These are phyloP conservation scores for Struthidea cinerea DNA, from an alignment of 2,113 vertebrate genomes.

Conservation along the genomic window DNA sequence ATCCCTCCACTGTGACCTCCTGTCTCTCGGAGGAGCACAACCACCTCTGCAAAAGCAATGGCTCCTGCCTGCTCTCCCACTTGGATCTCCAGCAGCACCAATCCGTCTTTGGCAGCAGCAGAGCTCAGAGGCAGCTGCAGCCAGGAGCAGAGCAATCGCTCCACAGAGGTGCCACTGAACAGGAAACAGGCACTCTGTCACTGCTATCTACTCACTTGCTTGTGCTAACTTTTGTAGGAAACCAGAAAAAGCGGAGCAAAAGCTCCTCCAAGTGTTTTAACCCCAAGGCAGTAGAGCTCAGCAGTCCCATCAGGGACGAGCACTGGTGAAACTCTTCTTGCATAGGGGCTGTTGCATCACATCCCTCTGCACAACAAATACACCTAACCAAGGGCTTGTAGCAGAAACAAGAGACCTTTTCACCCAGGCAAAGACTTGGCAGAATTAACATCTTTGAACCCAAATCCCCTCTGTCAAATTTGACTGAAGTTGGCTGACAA, in stretches of 20 bases:
- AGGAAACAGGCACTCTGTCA: not conserved
- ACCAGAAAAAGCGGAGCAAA: not conserved
- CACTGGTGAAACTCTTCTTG: not conserved
- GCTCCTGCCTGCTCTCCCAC: not conserved
- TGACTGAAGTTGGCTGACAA: not conserved
- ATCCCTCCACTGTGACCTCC: not conserved
- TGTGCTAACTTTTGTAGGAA: not conserved
- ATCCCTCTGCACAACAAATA: accelerated
- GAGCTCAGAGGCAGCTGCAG: not conserved
- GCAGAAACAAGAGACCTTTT: not conserved
- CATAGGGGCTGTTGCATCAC: accelerated
- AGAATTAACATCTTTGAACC: not conserved
- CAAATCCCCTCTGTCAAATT: not conserved
- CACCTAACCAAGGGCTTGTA: not conserved
- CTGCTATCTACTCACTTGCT: not conserved
- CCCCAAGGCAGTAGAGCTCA: not conserved
- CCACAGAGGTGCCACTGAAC: not conserved
- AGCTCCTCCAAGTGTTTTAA: not conserved
- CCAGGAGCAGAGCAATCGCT: not conserved
- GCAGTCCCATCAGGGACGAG: not conserved
- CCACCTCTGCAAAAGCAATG: not conserved
- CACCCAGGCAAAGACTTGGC: not conserved
- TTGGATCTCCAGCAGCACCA: not conserved
- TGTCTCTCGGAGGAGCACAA: accelerated
- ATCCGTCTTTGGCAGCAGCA: not conserved